Percentiles rank a stretch among this genome's conserved stretches.
These are phyloP conservation scores for Drosophila azteca DNA, from an alignment of 1,140 invertebrate genomes.

Conservation along the genomic window DNA sequence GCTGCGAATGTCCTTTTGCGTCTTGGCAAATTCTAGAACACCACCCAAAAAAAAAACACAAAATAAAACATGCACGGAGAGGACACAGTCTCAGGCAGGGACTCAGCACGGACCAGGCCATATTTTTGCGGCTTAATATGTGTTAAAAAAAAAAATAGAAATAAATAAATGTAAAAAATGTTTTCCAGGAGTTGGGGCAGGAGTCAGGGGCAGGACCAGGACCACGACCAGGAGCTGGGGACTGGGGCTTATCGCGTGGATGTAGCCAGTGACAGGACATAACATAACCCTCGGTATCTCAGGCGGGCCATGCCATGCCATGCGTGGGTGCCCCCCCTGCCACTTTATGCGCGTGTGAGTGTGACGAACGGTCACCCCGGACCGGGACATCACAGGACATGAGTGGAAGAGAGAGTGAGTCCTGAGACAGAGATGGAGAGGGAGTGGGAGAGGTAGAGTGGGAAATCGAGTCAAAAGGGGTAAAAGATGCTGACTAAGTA, in stretches of 20 bases:
- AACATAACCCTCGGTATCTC: slow-evolving; percentile 77
- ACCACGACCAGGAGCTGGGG: background rate
- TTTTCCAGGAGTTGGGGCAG: slow-evolving; percentile 18
- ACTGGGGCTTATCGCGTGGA: slow-evolving; percentile 40
- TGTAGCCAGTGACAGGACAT: slow-evolving; percentile 81
- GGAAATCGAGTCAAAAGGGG: slow-evolving; percentile 38
- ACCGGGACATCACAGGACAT: slow-evolving; percentile 4
- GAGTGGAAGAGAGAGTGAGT: background rate
- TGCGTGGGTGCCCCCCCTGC: slow-evolving; percentile 54
- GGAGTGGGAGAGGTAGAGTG: background rate
- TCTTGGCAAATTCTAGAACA: slow-evolving; percentile 32
- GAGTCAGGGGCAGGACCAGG: background rate
- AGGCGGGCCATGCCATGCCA: slow-evolving; percentile 73
- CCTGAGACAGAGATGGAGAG: background rate
- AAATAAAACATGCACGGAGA: slow-evolving; percentile 3
- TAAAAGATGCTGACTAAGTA: slow-evolving; percentile 81
- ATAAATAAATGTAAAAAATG: slow-evolving; percentile 61
- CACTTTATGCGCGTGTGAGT: slow-evolving; percentile 6
- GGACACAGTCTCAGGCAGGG: slow-evolving; percentile 12
- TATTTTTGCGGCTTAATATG: slow-evolving; percentile 81
- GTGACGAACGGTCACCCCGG: slow-evolving; percentile 65
- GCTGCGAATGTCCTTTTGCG: slow-evolving; percentile 19
- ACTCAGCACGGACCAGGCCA: slow-evolving; percentile 49
- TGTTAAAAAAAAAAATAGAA: slow-evolving; percentile 49
- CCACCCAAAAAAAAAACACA: slow-evolving; percentile 21